Evolutionary conservation across 2,888 invertebrate species (phyloP).

Genomic region (Orthonevra nobilis): DNA sequence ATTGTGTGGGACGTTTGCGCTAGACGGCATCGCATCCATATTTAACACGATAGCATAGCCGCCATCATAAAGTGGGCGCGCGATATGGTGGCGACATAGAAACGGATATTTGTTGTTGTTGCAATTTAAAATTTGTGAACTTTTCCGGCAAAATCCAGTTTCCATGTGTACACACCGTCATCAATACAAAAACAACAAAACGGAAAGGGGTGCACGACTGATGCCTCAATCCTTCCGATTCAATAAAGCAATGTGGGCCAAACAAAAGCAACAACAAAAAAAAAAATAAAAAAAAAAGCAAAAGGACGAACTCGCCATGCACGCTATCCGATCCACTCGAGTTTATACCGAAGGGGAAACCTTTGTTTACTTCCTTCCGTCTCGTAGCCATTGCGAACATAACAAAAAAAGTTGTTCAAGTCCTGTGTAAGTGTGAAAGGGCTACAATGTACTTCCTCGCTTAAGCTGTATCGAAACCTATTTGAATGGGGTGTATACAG

Average conservation of each 20-base stretch:
- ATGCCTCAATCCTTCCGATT: conserved; percentile 43
- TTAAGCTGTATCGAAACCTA: too few relatives aligned
- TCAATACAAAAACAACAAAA: conserved; percentile 38
- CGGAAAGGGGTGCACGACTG: background rate
- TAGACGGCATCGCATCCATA: background rate
- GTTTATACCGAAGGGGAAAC: conserved; percentile 53
- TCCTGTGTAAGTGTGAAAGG: conserved; percentile 15
- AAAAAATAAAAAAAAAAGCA: too few relatives aligned
- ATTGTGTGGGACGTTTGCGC: conserved; percentile 42
- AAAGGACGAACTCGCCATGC: conserved; percentile 5
- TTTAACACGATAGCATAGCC: background rate
- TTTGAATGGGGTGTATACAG: too few relatives aligned
- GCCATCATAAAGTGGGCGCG: conserved; percentile 29
- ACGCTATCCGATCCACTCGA: conserved; percentile 30
- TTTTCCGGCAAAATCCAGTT: conserved; percentile 41
- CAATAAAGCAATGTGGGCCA: conserved; percentile 61
- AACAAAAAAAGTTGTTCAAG: conserved; percentile 44
- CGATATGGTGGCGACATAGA: conserved; percentile 43
- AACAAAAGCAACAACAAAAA: conserved; percentile 24
- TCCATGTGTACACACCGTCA: conserved; percentile 40
- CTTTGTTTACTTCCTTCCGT: conserved; percentile 67
- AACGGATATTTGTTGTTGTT: conserved; percentile 51
- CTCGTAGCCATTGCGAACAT: conserved; percentile 48
- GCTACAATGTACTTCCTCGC: conserved; percentile 10
- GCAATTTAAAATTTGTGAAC: conserved; percentile 47